These are phyloP conservation scores for Ornithoptera alexandrae DNA, from an alignment of 2,888 invertebrate genomes.

Conservation along the genomic window DNA sequence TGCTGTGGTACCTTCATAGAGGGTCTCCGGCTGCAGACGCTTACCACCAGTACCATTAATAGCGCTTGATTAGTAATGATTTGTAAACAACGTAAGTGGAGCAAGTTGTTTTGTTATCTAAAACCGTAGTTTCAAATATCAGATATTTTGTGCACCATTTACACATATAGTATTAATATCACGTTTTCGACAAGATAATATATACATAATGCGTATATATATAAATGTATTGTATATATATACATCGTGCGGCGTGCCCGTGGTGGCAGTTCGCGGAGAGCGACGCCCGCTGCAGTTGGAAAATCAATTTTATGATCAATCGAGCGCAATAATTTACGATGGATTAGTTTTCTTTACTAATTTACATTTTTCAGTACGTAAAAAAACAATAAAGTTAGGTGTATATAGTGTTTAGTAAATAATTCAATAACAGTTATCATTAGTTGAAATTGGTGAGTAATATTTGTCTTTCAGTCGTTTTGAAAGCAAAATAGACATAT, in stretches of 20 bases:
- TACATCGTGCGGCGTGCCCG: background rate
- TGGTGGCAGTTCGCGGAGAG: background rate
- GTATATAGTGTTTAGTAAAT: too few species aligned
- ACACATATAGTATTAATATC: background rate
- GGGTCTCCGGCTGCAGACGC: too few species aligned
- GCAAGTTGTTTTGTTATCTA: background rate
- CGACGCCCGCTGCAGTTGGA: background rate
- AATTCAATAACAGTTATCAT: too few species aligned
- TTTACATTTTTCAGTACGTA: too few species aligned
- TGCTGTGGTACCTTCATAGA: too few species aligned
- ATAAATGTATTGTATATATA: background rate
- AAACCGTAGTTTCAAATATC: background rate
- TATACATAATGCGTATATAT: background rate
- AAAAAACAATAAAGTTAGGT: too few species aligned
- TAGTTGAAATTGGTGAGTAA: too few species aligned
- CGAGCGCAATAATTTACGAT: too few species aligned
- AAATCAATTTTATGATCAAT: background rate
- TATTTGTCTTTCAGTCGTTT: too few species aligned
- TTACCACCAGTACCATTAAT: background rate
- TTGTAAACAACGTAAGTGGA: background rate
- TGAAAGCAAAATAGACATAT: too few species aligned
- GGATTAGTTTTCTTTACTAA: too few species aligned
- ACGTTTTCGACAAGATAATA: background rate
- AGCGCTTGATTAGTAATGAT: background rate
- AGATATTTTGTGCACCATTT: background rate